Base-by-base conservation (phyloP, 2,113 vertebrate species). In the Megaceryle maxima region DNA sequence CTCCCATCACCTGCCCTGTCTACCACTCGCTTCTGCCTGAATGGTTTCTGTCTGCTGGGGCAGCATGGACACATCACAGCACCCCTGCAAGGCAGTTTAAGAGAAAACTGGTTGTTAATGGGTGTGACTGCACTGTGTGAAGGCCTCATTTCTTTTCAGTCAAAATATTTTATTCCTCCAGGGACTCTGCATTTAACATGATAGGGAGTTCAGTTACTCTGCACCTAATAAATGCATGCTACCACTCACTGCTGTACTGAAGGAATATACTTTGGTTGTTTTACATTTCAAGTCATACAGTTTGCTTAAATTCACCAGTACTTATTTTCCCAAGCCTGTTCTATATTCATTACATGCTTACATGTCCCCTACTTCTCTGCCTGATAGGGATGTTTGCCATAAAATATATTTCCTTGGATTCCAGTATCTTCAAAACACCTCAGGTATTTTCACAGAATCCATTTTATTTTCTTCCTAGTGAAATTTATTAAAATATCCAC, bases 401-500 rank as follows among this genome's bases (percentile, higher is more conserved):
- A 72, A 93, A 88, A 87, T 67, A 72, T 60, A 82, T 94, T 92
- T 95, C 64, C 70, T 94, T 90, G 48, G 60, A 88, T 88, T 83
- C 62, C 29, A 62, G 68, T 92, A 88, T 93, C 96, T 97, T 92
- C 86, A 84, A 82, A 93, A 94, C 80, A 93, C 90, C 88, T 95
- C 68, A 80, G 68, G 73, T 95, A 78, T 96, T 95, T 94, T 92
- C 69, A 76, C 72, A 84, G 76, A 90, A 94, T 55, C 75, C 8
- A 88, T 93, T 96, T 97, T 93, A 95, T 94, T 90, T 94, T 94
- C 90, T 92, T 90, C 66, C 86, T 90, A 87, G 73, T 48, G 83
- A 92, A 96, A 90, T 94, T 92, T 96, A 95, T 96, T 96, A 93
- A 95, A 93, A 90, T 90, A 93, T 74, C 83, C 73, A 81, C 44